Percentiles rank a stretch among this genome's conserved stretches.
phyloP scores from a whole-genome alignment of 2,888 invertebrate genomes.

The Apodemia zela region DNA sequence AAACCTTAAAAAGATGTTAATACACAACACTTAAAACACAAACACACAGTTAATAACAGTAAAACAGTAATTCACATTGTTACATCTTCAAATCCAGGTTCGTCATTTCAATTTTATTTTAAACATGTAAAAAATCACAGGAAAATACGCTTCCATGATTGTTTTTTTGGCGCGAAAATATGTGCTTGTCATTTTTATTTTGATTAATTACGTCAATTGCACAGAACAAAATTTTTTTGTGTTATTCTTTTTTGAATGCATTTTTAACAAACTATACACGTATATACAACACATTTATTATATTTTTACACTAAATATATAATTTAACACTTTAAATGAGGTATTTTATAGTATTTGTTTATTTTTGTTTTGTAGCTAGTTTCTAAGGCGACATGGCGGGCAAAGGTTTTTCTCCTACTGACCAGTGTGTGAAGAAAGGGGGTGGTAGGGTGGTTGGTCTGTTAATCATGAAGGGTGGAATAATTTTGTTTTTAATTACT shows the following conservation, averaged over 20 bases:
- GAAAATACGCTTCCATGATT: slow-evolving; percentile 54
- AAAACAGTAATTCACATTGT: slow-evolving; percentile 45
- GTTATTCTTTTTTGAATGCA: slow-evolving; percentile 16
- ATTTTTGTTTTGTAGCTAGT: slow-evolving; percentile 73
- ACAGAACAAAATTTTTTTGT: slow-evolving; percentile 6
- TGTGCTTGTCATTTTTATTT: slow-evolving; percentile 57
- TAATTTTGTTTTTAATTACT: slow-evolving; percentile 77
- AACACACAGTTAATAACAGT: slow-evolving; percentile 34
- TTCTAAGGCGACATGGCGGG: slow-evolving; percentile 70
- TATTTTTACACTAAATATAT: slow-evolving; percentile 9
- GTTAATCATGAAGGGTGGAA: slow-evolving; percentile 69
- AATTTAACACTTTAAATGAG: slow-evolving; percentile 28
- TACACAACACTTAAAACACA: slow-evolving; percentile 32
- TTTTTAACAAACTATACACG: slow-evolving; percentile 13
- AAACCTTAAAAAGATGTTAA: slow-evolving; percentile 18
- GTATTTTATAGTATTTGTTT: slow-evolving; percentile 51
- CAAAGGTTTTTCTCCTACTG: slow-evolving; percentile 65
- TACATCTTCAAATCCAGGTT: slow-evolving; percentile 40
- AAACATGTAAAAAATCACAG: slow-evolving; percentile 64
- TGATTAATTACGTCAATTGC: slow-evolving; percentile 26
- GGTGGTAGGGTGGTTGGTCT: slow-evolving; percentile 42
- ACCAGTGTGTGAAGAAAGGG: slow-evolving; percentile 69
- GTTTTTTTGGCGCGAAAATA: slow-evolving; percentile 72
- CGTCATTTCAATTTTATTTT: slow-evolving; percentile 78
- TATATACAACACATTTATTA: slow-evolving; percentile 7